Evolutionary conservation across 2,113 vertebrate species (phyloP).

Genomic region (Caranx melampygus): DNA sequence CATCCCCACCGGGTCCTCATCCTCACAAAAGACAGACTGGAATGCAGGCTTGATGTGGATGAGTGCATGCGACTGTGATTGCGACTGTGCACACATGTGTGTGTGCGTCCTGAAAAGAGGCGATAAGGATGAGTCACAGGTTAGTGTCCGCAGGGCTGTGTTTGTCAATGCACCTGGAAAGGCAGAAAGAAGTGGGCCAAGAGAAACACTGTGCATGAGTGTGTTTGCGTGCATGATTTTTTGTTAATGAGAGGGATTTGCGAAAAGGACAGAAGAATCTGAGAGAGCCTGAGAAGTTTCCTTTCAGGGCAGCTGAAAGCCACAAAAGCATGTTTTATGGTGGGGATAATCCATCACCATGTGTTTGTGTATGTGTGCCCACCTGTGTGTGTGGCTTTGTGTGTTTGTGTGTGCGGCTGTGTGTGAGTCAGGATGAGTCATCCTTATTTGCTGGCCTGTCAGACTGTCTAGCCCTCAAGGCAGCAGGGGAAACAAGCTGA

Average conservation of each 20-base stretch:
- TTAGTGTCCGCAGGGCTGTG: constrained; percentile 58
- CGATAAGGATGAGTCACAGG: constrained; percentile 59
- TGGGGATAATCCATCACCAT: constrained; percentile 43
- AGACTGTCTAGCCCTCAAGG: constrained; percentile 63
- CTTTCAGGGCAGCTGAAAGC: constrained; percentile 63
- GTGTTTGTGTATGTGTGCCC: constrained; percentile 19
- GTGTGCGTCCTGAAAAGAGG: constrained; percentile 25
- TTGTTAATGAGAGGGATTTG: constrained; percentile 11
- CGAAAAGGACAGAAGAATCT: constrained; percentile 30
- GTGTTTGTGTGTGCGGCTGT: not conserved
- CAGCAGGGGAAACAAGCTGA: constrained; percentile 57
- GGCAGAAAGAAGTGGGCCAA: not conserved
- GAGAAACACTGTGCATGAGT: not conserved
- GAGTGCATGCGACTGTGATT: not conserved
- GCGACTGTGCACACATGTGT: not conserved
- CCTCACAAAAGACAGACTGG: constrained; percentile 54
- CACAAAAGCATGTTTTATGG: constrained; percentile 41
- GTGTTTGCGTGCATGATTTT: not conserved
- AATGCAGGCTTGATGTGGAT: constrained; percentile 29
- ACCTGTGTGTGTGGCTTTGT: constrained; percentile 17
- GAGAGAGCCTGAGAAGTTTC: constrained; percentile 58
- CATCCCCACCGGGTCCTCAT: constrained; percentile 44
- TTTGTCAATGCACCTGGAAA: constrained; percentile 25
- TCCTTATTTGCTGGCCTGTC: constrained; percentile 66
- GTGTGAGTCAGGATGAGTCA: constrained; percentile 76